A percentile compares a stretch with the other conserved stretches of the same genome.
Conservation (phyloP, 2,113 vertebrate species). For the Alouatta palliata region DNA sequence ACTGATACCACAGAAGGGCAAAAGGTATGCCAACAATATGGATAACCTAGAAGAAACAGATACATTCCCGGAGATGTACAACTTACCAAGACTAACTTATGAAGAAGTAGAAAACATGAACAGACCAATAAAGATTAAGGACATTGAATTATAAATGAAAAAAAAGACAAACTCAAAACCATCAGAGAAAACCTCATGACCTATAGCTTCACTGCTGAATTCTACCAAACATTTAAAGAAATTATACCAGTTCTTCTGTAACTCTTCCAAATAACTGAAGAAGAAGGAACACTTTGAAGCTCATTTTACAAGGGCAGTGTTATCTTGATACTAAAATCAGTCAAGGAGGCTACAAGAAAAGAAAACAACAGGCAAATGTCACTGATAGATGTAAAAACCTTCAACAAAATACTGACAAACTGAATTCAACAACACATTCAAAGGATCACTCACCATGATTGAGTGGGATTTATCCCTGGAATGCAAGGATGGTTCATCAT, state of each 20-base stretch:
- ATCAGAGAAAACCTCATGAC: neutral
- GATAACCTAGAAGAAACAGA: neutral
- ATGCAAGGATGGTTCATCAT: neutral
- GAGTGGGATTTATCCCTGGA: neutral
- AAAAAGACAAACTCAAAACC: neutral
- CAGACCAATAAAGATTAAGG: neutral
- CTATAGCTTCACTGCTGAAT: neutral
- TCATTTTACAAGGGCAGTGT: neutral
- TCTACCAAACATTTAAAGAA: neutral
- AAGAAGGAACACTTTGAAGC: neutral
- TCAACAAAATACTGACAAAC: neutral
- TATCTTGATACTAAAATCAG: neutral
- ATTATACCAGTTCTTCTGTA: neutral
- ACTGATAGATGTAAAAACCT: neutral
- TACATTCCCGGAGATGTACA: neutral
- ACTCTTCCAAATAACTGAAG: neutral
- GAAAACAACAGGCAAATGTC: neutral
- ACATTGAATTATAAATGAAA: neutral
- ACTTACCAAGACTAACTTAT: neutral
- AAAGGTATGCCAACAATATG: neutral
- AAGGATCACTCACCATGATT: neutral
- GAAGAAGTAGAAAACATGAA: neutral
- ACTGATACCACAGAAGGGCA: neutral
- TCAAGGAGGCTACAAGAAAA: neutral
- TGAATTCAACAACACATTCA: neutral